Base-by-base conservation (phyloP, 2,113 vertebrate genomes). In the Burhinus bistriatus region DNA sequence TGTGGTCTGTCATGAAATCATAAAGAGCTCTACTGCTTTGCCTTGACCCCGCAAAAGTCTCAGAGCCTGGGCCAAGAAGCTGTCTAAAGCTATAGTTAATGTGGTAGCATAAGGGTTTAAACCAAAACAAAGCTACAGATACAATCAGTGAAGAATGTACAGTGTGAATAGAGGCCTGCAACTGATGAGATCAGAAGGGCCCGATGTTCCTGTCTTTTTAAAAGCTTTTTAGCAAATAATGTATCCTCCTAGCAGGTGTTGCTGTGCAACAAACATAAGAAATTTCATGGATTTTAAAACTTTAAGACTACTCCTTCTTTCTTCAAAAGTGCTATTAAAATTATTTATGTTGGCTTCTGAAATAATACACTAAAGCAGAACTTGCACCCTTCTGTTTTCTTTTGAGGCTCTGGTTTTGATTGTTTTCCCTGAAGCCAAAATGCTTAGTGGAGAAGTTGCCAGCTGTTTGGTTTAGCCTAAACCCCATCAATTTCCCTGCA, bases 1-100 rank as follows among this genome's bases (percentile, higher is more conserved):
- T 95, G 95, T 97, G 96, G 94, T 84, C 90, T 97, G 94, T 96
- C 95, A 93, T 93, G 94, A 97, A 93, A 85, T 42, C 83, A 49
- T 84, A 47, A 93, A 92, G 72, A 95, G 69, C 65, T 93, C 72
- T 76, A 57, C 83, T 92, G 61, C 89, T 87, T 76, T 79, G 52
- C 62, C 36, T 61, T 84, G 83, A 79, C 80, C 42, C 68, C 58
- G 52, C 65, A 82, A 5, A 87, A 92, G n/a, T 75, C 86, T 95
- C 71, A 92, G 94, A 92, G 83, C 44, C 15, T 32, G 80, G 40
- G 95, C 97, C 96, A 97, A 95, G 89, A 95, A 97, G 36, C 93
- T 97, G 90, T 92, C 90, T 78, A 61, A 87, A 77, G 70, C 84
- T 65, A 5, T 83, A 72, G 90, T 93, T 91, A 91, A 96, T 96